Evolutionary conservation across 2,797 vertebrate genomes (phyloP).

Genomic region (Pteronotus mesoamericanus): DNA sequence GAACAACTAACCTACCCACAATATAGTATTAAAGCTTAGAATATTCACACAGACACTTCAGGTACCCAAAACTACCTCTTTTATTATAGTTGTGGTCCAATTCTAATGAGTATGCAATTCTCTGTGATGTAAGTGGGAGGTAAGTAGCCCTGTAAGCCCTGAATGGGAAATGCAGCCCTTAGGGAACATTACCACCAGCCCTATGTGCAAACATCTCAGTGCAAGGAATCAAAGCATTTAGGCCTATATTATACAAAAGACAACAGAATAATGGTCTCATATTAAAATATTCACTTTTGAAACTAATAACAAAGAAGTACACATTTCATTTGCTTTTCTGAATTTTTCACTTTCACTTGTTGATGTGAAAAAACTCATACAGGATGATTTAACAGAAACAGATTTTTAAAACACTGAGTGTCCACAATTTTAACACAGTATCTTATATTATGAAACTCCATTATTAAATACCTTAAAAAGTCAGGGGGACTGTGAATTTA

Average conservation of each 20-base stretch:
- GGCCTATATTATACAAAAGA: neutral
- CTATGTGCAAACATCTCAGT: rapidly evolving
- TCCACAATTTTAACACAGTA: neutral
- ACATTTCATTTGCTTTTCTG: neutral
- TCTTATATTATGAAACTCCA: neutral
- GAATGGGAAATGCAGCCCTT: neutral
- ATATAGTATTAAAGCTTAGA: neutral
- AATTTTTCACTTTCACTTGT: neutral
- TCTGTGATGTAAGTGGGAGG: neutral
- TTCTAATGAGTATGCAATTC: neutral
- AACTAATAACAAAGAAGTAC: neutral
- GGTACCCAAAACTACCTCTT: neutral
- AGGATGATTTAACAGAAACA: neutral
- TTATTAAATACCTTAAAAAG: neutral
- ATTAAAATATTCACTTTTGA: neutral
- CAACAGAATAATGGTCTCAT: neutral
- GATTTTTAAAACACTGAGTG: neutral
- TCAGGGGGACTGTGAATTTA: neutral
- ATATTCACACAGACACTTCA: neutral
- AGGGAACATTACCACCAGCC: neutral
- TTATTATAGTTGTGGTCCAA: neutral
- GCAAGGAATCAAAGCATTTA: neutral
- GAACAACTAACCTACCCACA: neutral
- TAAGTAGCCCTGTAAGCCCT: neutral
- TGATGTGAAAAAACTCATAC: neutral